Conservation (phyloP, 2,888 invertebrate genomes). For the Netelia inedita region DNA sequence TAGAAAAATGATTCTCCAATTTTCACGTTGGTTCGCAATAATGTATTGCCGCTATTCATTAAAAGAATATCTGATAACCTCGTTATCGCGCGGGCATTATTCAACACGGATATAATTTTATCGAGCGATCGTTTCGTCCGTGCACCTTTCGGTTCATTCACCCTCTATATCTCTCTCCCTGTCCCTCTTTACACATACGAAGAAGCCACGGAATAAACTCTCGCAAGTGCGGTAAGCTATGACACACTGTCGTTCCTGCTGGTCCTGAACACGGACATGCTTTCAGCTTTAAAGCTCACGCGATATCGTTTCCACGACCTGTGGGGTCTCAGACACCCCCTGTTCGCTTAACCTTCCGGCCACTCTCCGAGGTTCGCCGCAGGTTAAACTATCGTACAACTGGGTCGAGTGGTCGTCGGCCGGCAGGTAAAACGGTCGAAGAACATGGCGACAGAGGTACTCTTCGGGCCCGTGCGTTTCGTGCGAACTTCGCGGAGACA, state of each 20-base stretch:
- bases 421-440: conserved; percentile 47
- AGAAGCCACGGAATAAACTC: conserved; percentile 45
- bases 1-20: too few relatives aligned
- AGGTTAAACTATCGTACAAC: conserved; percentile 78
- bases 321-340: conserved; percentile 24
- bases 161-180: not conserved
- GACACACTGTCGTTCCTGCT: conserved; percentile 54
- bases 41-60: too few relatives aligned
- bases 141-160: not conserved
- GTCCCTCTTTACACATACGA: conserved; percentile 5
- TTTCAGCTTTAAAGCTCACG: conserved; percentile 81
- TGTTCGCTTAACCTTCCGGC: conserved; percentile 59
- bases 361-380: conserved; percentile 68
- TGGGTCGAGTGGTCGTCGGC: conserved; percentile 73
- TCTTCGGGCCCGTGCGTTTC: not conserved
- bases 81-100: too few relatives aligned
- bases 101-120: too few relatives aligned
- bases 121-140: not conserved
- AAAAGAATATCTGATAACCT: too few relatives aligned
- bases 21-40: too few relatives aligned
- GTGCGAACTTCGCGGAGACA: conserved; percentile 13
- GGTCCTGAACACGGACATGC: conserved; percentile 78
- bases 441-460: conserved; percentile 38
- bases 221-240: conserved; percentile 50
- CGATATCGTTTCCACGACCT: conserved; percentile 65